A percentile compares a stretch with the other conserved stretches of the same genome.
phyloP scores from a whole-genome alignment of 2,888 invertebrate genomes.

The Apamea monoglypha region DNA sequence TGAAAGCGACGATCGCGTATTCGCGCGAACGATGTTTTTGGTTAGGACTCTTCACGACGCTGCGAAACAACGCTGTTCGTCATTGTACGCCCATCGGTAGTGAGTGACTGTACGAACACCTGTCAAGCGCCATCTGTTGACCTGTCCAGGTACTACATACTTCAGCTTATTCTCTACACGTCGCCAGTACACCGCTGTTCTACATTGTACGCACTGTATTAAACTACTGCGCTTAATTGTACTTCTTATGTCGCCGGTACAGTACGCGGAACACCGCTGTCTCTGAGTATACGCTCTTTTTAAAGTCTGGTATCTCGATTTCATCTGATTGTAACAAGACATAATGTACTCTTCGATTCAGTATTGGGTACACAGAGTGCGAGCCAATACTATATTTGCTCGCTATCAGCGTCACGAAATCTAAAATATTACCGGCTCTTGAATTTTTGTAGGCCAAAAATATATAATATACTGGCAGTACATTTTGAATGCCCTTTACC shows the following conservation, averaged over 20 bases:
- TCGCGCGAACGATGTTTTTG: too few relatives aligned
- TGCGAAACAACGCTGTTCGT: background rate
- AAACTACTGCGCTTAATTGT: slow-evolving; percentile 2
- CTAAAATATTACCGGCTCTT: background rate
- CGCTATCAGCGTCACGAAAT: background rate
- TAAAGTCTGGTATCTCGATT: background rate
- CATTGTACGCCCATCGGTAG: background rate
- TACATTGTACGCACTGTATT: slow-evolving; percentile 10
- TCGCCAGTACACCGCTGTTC: slow-evolving; percentile 23
- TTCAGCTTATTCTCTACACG: slow-evolving; percentile 17
- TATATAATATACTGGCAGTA: background rate
- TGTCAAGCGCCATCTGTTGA: slow-evolving; percentile 12
- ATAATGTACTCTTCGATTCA: slow-evolving; percentile 2
- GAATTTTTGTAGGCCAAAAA: background rate
- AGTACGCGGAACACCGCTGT: background rate
- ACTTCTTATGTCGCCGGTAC: background rate
- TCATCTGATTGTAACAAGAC: slow-evolving; percentile 2
- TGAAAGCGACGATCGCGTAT: background rate
- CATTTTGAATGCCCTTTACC: slow-evolving; percentile 31
- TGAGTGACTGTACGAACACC: background rate
- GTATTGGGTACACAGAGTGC: slow-evolving; percentile 19
- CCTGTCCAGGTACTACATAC: slow-evolving; percentile 9
- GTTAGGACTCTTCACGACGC: background rate
- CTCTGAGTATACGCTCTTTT: slow-evolving; percentile 2
- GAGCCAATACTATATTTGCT: background rate